Evolutionary conservation across 1,140 invertebrate species (phyloP).

Genomic region (Leptinotarsa defecta): DNA sequence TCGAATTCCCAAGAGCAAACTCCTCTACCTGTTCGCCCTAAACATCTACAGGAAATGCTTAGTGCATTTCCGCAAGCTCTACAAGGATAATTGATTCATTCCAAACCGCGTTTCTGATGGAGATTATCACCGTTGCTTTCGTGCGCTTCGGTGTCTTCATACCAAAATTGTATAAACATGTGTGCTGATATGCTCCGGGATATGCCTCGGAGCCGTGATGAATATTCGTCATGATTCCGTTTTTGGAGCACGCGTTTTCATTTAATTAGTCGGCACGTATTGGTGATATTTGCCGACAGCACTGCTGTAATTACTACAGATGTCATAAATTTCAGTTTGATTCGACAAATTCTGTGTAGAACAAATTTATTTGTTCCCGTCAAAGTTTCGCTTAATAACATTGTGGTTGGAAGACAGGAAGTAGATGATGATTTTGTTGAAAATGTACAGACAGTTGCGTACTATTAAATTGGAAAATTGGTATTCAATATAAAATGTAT

Average conservation of each 20-base stretch:
- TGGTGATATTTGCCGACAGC: too few species aligned
- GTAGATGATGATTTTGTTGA: too few species aligned
- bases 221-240: background rate
- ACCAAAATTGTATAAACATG: background rate
- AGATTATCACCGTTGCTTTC: background rate
- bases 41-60: background rate
- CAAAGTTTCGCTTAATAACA: too few species aligned
- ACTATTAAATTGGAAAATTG: too few species aligned
- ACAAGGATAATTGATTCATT: background rate
- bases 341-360: too few species aligned
- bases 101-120: background rate
- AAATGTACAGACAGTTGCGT: too few species aligned
- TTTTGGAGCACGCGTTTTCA: background rate
- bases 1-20: background rate
- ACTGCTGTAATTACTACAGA: too few species aligned
- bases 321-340: too few species aligned
- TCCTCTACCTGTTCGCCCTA: background rate
- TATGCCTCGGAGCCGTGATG: background rate
- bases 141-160: constrained; percentile 5
- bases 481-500: too few species aligned
- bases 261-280: too few species aligned
- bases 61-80: background rate
- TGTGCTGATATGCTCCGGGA: background rate
- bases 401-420: too few species aligned
- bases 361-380: too few species aligned